A percentile compares a stretch with the other conserved stretches of the same genome.
phyloP scores from a whole-genome alignment of 2,113 vertebrate genomes.

The Odontesthes bonariensis region DNA sequence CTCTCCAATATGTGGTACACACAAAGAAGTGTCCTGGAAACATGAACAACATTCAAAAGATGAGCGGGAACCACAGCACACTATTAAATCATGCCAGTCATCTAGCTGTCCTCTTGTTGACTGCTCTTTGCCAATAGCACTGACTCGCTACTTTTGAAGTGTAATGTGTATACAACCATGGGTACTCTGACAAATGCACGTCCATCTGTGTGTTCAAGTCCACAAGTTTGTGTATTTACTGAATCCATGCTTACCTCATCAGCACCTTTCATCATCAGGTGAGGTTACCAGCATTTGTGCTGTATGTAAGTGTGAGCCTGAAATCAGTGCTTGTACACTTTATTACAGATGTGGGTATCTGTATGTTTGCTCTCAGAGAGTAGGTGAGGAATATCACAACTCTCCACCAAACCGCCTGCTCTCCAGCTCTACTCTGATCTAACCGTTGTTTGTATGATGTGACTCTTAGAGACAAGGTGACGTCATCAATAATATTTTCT shows the following conservation, averaged over 20 bases:
- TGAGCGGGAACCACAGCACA: slow-evolving; percentile 6
- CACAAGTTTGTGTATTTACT: slow-evolving; percentile 32
- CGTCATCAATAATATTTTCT: slow-evolving; percentile 75
- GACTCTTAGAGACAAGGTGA: slow-evolving; percentile 78
- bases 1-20: slow-evolving; percentile 36
- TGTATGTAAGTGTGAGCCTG: slow-evolving; percentile 49
- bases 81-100: slow-evolving; percentile 28
- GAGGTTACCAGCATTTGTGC: slow-evolving; percentile 44
- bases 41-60: slow-evolving; percentile 22
- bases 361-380: slow-evolving; percentile 64
- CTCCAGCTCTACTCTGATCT: slow-evolving; percentile 63
- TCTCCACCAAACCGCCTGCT: slow-evolving; percentile 72
- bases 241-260: slow-evolving; percentile 27
- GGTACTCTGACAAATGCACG: slow-evolving; percentile 50
- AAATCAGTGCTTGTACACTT: slow-evolving; percentile 39
- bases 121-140: slow-evolving; percentile 45
- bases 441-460: slow-evolving; percentile 67
- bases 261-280: slow-evolving; percentile 52
- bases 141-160: slow-evolving; percentile 39
- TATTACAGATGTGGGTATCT: slow-evolving; percentile 64
- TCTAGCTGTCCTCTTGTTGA: slow-evolving; percentile 12
- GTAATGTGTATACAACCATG: slow-evolving; percentile 40
- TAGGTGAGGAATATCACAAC: slow-evolving; percentile 77
- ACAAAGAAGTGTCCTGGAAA: slow-evolving; percentile 32
- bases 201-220: slow-evolving; percentile 35